phyloP scores from a whole-genome alignment of 2,888 invertebrate genomes.

The Arctia plantaginis region DNA sequence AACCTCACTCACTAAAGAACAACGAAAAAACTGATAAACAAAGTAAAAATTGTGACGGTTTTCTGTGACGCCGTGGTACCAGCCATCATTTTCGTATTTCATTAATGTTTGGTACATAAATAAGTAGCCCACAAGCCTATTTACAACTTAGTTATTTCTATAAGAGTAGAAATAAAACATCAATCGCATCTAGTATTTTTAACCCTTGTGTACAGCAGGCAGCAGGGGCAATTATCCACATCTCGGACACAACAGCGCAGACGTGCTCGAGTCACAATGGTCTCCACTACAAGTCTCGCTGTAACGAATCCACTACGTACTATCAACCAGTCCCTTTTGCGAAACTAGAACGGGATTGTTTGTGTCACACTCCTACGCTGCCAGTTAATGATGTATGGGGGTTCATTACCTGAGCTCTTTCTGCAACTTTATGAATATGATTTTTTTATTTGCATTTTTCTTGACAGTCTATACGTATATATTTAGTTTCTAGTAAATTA shows the following conservation, averaged over 20 bases:
- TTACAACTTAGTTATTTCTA: background rate
- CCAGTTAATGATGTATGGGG: conserved; percentile 83
- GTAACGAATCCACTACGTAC: conserved; percentile 84
- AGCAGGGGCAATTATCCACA: conserved; percentile 83
- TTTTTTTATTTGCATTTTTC: conserved; percentile 30
- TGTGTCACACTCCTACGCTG: conserved; percentile 74
- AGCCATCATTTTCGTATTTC: background rate
- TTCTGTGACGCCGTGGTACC: too few relatives aligned
- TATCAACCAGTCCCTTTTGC: conserved; percentile 78
- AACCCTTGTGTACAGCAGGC: conserved; percentile 52
- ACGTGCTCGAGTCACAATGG: conserved; percentile 84
- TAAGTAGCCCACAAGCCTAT: too few relatives aligned
- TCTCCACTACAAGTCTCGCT: conserved; percentile 79
- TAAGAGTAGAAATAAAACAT: conserved; percentile 24
- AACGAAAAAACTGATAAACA: too few relatives aligned
- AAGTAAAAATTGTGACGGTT: too few relatives aligned
- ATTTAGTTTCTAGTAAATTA: too few relatives aligned
- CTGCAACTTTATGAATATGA: conserved; percentile 61
- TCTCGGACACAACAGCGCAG: conserved; percentile 85
- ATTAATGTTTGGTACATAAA: too few relatives aligned
- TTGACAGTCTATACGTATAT: background rate
- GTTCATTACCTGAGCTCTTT: conserved; percentile 76
- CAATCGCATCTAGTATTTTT: conserved; percentile 62
- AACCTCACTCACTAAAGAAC: background rate
- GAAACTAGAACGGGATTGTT: conserved; percentile 83